phyloP scores from a whole-genome alignment of 2,888 invertebrate species.

The Cecidostiba fungosa region DNA sequence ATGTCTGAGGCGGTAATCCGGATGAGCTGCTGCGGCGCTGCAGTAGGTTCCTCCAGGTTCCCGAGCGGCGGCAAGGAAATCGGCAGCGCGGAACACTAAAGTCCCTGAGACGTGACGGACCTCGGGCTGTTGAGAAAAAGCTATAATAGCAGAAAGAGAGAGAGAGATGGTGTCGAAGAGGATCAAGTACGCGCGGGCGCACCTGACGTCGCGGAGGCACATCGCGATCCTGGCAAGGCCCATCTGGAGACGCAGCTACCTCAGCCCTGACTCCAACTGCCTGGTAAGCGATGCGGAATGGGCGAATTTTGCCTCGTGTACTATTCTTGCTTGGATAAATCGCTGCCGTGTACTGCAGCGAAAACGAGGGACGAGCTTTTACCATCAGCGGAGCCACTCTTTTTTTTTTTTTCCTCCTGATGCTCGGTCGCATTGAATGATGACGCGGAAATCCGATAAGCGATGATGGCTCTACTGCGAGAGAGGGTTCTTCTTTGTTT shows the following conservation, averaged over 20 bases:
- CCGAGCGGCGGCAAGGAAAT: slow-evolving; percentile 31
- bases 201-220: slow-evolving; percentile 71
- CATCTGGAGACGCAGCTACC: slow-evolving; percentile 69
- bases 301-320: slow-evolving; percentile 6
- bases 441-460: slow-evolving; percentile 14
- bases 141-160: background rate
- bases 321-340: slow-evolving; percentile 1
- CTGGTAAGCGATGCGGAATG: slow-evolving; percentile 56
- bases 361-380: too few relatives aligned
- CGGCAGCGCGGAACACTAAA: slow-evolving; percentile 58
- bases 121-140: background rate
- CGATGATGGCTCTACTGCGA: background rate
- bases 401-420: background rate
- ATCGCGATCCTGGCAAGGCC: slow-evolving; percentile 71
- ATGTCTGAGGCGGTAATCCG: slow-evolving; percentile 62
- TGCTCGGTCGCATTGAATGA: background rate
- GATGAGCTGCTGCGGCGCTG: slow-evolving; percentile 56
- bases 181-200: slow-evolving; percentile 74
- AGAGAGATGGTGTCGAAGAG: slow-evolving; percentile 69
- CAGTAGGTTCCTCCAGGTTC: slow-evolving; percentile 19
- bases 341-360: background rate
- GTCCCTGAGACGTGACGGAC: slow-evolving; percentile 58
- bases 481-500: background rate
- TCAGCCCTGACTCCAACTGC: slow-evolving; percentile 54
- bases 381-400: background rate